Conservation (phyloP, 2,113 vertebrate genomes). For the Toxostoma redivivum region DNA sequence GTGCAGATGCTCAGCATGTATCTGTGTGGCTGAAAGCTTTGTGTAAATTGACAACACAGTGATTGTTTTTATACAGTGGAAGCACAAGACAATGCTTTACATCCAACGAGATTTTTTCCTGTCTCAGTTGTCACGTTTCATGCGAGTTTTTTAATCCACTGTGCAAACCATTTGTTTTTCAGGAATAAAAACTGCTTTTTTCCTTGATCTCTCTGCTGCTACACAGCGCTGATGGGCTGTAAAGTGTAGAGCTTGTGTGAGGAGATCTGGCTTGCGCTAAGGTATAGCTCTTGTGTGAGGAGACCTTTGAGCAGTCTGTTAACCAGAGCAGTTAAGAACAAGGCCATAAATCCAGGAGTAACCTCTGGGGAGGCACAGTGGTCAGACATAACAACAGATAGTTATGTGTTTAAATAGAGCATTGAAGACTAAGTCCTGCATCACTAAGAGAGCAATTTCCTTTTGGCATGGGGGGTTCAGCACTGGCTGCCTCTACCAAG, state of each 20-base stretch:
- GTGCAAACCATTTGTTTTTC: not conserved
- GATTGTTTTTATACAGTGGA: not conserved
- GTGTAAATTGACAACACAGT: not conserved
- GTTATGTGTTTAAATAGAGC: not conserved
- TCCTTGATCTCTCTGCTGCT: not conserved
- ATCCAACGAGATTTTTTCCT: not conserved
- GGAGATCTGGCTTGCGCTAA: not conserved
- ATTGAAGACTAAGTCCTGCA: not conserved
- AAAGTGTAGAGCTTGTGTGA: not conserved
- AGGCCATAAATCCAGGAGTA: not conserved
- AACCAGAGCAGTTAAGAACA: not conserved
- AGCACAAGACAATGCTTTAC: not conserved
- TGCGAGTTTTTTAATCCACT: not conserved
- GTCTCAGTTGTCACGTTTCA: not conserved
- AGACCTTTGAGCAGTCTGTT: not conserved
- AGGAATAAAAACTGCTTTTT: not conserved
- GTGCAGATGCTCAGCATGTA: not conserved
- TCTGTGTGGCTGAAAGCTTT: not conserved
- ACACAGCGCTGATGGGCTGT: accelerated
- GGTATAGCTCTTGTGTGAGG: not conserved
- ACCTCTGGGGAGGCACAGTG: not conserved
- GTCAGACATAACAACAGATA: not conserved
- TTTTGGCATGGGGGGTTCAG: not conserved
- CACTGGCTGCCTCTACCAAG: not conserved
- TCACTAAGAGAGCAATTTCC: not conserved